Evolutionary conservation across 2,888 invertebrate species (phyloP).

Genomic region (Hypena proboscidalis): DNA sequence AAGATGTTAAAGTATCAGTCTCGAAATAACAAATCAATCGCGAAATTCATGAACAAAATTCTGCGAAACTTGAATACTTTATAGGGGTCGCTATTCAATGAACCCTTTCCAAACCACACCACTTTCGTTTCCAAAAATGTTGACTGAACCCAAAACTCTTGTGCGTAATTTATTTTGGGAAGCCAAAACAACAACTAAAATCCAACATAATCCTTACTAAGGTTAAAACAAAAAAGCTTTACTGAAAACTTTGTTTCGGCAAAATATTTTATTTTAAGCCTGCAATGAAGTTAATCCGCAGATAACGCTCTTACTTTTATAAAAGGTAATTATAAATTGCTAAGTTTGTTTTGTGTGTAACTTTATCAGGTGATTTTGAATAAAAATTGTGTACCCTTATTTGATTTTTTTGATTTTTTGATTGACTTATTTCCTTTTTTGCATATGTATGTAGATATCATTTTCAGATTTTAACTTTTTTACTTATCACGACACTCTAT

Average conservation of each 20-base stretch:
- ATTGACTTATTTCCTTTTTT: no score
- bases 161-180: slow-evolving; percentile 36
- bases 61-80: slow-evolving; percentile 1
- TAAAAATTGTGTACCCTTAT: slow-evolving; percentile 6
- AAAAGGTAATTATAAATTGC: slow-evolving; percentile 36
- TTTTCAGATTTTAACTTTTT: no score
- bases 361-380: slow-evolving; percentile 7
- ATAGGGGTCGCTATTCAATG: slow-evolving; percentile 8
- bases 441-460: no score
- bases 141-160: slow-evolving; percentile 11
- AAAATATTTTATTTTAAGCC: slow-evolving; percentile 47
- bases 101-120: slow-evolving; percentile 19
- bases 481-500: no score
- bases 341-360: slow-evolving; percentile 11
- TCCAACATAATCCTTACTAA: slow-evolving; percentile 40
- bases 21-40: not conserved
- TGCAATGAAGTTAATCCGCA: slow-evolving; percentile 49
- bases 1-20: no score
- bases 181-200: slow-evolving; percentile 43
- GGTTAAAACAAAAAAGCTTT: slow-evolving; percentile 42
- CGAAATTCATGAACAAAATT: slow-evolving; percentile 4
- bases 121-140: slow-evolving; percentile 23
- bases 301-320: slow-evolving; percentile 40
- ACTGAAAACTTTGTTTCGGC: slow-evolving; percentile 28
- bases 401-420: no score